phyloP scores from a whole-genome alignment of 1,140 invertebrate species.

The Augochlora pura region DNA sequence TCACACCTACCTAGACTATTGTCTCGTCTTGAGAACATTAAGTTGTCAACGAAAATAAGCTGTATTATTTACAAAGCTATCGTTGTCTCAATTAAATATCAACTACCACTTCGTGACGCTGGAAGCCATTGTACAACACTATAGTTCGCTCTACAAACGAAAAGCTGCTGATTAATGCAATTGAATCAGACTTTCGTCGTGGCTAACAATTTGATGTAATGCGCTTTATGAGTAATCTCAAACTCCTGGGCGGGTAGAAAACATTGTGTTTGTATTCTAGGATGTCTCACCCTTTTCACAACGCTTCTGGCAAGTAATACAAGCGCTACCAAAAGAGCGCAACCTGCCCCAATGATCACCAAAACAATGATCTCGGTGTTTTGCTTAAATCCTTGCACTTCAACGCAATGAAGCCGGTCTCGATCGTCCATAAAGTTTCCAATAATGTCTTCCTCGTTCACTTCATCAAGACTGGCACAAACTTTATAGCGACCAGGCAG shows the following conservation, averaged over 20 bases:
- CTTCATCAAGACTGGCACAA: slow-evolving; percentile 71
- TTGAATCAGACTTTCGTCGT: slow-evolving; percentile 79
- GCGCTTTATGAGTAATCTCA: slow-evolving; percentile 79
- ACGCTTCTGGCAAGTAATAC: slow-evolving; percentile 67
- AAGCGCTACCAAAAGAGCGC: slow-evolving; percentile 56
- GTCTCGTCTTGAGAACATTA: not conserved
- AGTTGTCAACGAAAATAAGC: slow-evolving; percentile 35
- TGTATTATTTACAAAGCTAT: slow-evolving; percentile 38
- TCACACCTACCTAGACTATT: not conserved
- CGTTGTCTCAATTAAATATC: not conserved
- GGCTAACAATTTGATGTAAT: slow-evolving; percentile 81
- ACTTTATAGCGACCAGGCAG: slow-evolving; percentile 74
- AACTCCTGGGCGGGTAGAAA: slow-evolving; percentile 79
- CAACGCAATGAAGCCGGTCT: slow-evolving; percentile 69
- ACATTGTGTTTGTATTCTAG: slow-evolving; percentile 74
- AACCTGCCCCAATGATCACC: slow-evolving; percentile 65
- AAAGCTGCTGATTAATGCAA: not conserved
- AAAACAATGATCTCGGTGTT: slow-evolving; percentile 71
- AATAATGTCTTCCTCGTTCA: slow-evolving; percentile 43
- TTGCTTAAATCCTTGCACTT: slow-evolving; percentile 65
- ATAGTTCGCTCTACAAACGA: not conserved
- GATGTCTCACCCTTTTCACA: slow-evolving; percentile 64
- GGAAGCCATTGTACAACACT: not conserved
- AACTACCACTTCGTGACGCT: not conserved
- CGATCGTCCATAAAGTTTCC: slow-evolving; percentile 15